Conservation (phyloP, 1,140 invertebrate species). For the Zaprionus camerounensis region DNA sequence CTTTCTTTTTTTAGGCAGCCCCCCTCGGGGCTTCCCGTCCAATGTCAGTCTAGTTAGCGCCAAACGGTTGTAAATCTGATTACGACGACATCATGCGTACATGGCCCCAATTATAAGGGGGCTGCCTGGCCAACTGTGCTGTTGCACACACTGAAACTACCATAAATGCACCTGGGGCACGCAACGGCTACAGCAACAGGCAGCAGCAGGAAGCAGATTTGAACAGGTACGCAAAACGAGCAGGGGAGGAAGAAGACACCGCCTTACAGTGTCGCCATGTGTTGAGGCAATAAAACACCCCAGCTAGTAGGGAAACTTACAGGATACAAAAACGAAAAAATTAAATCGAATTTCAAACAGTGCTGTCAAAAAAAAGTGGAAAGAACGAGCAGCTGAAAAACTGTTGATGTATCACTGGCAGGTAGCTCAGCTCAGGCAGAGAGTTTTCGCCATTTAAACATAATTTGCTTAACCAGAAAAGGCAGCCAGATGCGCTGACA, state of each 20-base stretch:
- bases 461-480: slow-evolving; percentile 61
- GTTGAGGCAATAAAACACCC: slow-evolving; percentile 1
- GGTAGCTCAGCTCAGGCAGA: slow-evolving; percentile 4
- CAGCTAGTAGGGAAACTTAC: neutral
- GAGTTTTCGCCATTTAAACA: slow-evolving; percentile 75
- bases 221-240: neutral
- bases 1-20: neutral
- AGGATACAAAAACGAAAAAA: slow-evolving; percentile 18
- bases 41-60: slow-evolving; percentile 18
- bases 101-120: slow-evolving; percentile 21
- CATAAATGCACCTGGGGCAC: slow-evolving; percentile 1
- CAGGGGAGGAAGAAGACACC: neutral
- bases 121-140: neutral
- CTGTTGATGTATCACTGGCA: slow-evolving; percentile 66
- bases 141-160: neutral
- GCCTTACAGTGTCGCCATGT: no score
- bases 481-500: slow-evolving; percentile 3
- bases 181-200: slow-evolving; percentile 5
- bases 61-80: slow-evolving; percentile 30
- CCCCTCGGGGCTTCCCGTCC: neutral
- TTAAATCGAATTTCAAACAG: slow-evolving; percentile 58
- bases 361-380: slow-evolving; percentile 35
- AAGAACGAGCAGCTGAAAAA: slow-evolving; percentile 53
- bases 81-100: slow-evolving; percentile 25
- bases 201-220: neutral